A percentile compares a stretch with the other conserved stretches of the same genome.
These are phyloP conservation scores for Isichthys henryi DNA, from an alignment of 2,113 vertebrate genomes.

Conservation along the genomic window DNA sequence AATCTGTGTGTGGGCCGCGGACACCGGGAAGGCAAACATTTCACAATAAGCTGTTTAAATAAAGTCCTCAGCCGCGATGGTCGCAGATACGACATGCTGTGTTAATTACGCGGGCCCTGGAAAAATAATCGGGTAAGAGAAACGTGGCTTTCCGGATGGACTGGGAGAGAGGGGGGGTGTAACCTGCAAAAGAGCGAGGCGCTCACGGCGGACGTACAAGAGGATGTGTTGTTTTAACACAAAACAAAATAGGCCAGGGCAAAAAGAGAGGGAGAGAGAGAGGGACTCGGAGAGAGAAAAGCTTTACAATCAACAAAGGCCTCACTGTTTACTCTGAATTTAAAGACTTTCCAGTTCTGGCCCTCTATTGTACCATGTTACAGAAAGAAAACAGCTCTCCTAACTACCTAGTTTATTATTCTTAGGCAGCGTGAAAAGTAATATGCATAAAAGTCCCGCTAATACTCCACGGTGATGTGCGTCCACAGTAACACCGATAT, in stretches of 20 bases:
- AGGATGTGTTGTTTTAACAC: conserved; percentile 70
- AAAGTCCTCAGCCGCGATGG: conserved; percentile 89
- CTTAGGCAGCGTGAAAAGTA: conserved; percentile 62
- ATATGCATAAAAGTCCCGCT: conserved; percentile 56
- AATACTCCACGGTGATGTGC: conserved; percentile 32
- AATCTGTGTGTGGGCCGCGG: conserved; percentile 96
- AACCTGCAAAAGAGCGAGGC: conserved; percentile 91
- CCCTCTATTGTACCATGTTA: conserved; percentile 50
- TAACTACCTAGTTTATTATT: conserved; percentile 67
- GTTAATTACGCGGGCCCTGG: conserved; percentile 90
- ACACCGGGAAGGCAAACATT: conserved; percentile 97
- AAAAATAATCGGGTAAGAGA: conserved; percentile 95
- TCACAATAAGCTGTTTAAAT: conserved; percentile 99
- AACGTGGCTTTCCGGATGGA: conserved; percentile 57
- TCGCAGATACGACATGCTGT: conserved; percentile 95
- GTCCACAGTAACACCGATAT: conserved; percentile 26
- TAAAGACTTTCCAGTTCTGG: conserved; percentile 60
- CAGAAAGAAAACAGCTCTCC: conserved; percentile 52
- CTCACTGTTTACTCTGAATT: conserved; percentile 66
- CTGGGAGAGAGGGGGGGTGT: conserved; percentile 47
- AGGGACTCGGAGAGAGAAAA: conserved; percentile 39
- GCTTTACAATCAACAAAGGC: conserved; percentile 62
- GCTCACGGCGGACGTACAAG: conserved; percentile 74
- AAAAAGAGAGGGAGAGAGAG: conserved; percentile 35
- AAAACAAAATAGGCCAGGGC: conserved; percentile 56